Conservation (phyloP, 2,888 invertebrate genomes). For the Ypsolopha scabrella region DNA sequence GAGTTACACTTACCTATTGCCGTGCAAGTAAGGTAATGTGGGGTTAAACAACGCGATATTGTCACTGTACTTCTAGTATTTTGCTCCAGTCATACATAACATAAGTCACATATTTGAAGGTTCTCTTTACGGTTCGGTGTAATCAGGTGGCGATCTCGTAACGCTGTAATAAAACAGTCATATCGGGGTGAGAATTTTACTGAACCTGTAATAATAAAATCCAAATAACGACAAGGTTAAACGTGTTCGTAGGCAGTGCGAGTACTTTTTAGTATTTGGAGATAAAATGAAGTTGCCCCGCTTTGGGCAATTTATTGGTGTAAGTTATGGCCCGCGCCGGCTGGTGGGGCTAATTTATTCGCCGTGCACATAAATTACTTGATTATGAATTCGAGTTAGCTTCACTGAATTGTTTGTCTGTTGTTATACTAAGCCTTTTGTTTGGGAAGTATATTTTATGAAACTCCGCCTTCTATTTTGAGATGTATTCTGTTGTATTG, state of each 20-base stretch:
- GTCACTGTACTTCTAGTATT: slow-evolving; percentile 25
- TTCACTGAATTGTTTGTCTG: slow-evolving; percentile 65
- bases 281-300: slow-evolving; percentile 69
- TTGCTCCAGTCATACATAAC: slow-evolving; percentile 18
- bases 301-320: slow-evolving; percentile 69
- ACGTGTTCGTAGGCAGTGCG: slow-evolving; percentile 47
- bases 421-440: slow-evolving; percentile 61
- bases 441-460: slow-evolving; percentile 33
- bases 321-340: slow-evolving; percentile 68
- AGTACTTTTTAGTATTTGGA: slow-evolving; percentile 68
- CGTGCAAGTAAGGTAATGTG: slow-evolving; percentile 8
- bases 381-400: slow-evolving; percentile 70
- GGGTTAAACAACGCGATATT: slow-evolving; percentile 23
- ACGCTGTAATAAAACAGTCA: slow-evolving; percentile 55
- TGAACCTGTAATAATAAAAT: slow-evolving; percentile 38
- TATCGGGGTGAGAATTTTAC: slow-evolving; percentile 43
- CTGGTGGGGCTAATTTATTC: slow-evolving; percentile 68
- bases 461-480: too few species aligned
- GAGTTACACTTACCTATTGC: neutral
- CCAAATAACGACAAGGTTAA: slow-evolving; percentile 38
- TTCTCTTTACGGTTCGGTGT: slow-evolving; percentile 14
- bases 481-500: too few species aligned
- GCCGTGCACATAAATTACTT: slow-evolving; percentile 71
- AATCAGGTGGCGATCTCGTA: slow-evolving; percentile 48
- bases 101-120: slow-evolving; percentile 34